These are phyloP conservation scores for Heliconius aoede DNA, from an alignment of 2,888 invertebrate species.

Conservation along the genomic window DNA sequence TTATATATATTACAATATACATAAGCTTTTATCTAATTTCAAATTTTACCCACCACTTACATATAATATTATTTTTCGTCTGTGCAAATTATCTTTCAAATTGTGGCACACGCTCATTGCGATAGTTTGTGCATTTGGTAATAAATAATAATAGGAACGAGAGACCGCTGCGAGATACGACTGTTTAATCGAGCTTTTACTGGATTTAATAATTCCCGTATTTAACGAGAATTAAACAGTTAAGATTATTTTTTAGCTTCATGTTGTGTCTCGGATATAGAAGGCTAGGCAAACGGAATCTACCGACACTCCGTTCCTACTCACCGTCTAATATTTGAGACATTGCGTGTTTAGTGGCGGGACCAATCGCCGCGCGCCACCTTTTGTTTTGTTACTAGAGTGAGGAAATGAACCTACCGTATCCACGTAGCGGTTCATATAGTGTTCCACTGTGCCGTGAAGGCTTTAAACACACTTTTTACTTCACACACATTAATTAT, in stretches of 20 bases:
- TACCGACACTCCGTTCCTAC: neutral
- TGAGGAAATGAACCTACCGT: no score
- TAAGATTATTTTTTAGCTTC: neutral
- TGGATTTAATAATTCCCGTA: slow-evolving; percentile 22
- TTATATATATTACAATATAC: neutral
- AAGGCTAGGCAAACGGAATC: neutral
- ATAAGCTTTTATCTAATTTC: neutral
- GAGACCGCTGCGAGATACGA: slow-evolving; percentile 40
- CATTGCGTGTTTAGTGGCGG: no score
- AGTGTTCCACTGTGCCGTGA: no score
- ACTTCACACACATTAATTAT: no score
- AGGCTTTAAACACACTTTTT: no score
- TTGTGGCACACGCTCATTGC: slow-evolving; percentile 22
- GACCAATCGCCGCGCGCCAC: no score
- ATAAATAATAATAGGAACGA: slow-evolving; percentile 52
- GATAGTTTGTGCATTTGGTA: slow-evolving; percentile 46
- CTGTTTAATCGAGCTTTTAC: slow-evolving; percentile 41
- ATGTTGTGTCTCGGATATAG: neutral
- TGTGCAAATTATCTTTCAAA: neutral
- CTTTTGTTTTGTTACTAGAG: no score
- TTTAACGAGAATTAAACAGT: neutral
- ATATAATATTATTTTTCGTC: neutral
- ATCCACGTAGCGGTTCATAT: no score
- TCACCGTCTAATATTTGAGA: no score
- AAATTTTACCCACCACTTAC: no score